A percentile compares a stretch with the other conserved stretches of the same genome.
Conservation (phyloP, 2,113 vertebrate species). For the Hippoglossus stenolepis region DNA sequence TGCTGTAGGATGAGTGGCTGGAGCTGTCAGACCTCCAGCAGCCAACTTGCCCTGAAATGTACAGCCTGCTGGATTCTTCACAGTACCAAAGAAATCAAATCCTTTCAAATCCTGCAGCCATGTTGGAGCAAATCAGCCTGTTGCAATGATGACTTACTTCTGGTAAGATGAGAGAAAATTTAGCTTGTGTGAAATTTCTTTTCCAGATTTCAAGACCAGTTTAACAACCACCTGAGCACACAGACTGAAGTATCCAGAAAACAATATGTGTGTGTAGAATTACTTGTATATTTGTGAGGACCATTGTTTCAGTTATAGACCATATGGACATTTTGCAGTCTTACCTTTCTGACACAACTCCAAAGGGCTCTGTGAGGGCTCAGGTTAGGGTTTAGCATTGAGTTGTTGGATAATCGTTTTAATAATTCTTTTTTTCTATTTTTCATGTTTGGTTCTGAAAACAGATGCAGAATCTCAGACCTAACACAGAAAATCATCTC, state of each 20-base stretch:
- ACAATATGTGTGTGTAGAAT: not conserved
- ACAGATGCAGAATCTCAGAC: no score
- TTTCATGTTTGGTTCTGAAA: no score
- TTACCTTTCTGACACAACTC: no score
- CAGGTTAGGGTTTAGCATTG: no score
- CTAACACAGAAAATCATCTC: no score
- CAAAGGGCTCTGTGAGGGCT: no score
- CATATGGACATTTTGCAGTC: no score
- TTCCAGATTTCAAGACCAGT: constrained; percentile 24
- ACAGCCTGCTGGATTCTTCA: constrained; percentile 12
- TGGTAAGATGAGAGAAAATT: not conserved
- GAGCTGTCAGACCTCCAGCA: constrained; percentile 9
- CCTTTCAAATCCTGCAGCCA: constrained; percentile 17
- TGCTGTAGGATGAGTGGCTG: not conserved
- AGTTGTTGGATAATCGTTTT: no score
- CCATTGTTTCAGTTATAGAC: no score
- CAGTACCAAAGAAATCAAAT: constrained; percentile 19
- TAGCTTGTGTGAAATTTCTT: not conserved
- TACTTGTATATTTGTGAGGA: not conserved
- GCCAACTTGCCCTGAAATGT: not conserved
- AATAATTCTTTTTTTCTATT: no score
- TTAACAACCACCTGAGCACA: no score
- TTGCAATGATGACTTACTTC: constrained; percentile 25
- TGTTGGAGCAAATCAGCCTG: constrained; percentile 28
- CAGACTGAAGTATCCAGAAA: not conserved